These are phyloP conservation scores for Nipponacmea schrenckii DNA, from an alignment of 2,888 invertebrate genomes.

Conservation along the genomic window DNA sequence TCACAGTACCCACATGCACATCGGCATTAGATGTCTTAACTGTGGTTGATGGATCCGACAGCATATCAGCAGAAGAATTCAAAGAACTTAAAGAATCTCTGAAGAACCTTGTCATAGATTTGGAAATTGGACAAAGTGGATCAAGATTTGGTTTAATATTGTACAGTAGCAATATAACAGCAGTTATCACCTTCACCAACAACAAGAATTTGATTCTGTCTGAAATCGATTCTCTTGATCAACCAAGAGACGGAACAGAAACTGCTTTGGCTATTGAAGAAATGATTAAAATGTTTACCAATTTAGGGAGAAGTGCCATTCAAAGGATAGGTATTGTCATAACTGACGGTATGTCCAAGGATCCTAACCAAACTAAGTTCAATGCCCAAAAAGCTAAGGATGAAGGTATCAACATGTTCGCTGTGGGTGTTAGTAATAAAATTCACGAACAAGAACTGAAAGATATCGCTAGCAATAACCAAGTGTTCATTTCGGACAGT, in stretches of 20 bases:
- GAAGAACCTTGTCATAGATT: not conserved
- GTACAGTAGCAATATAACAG: slow-evolving; percentile 8
- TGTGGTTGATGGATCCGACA: not conserved
- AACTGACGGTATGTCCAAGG: slow-evolving; percentile 63
- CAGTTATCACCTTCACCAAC: not conserved
- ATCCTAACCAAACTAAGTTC: slow-evolving; percentile 50
- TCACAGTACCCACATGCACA: not conserved
- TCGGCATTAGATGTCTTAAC: not conserved
- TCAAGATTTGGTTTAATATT: not conserved
- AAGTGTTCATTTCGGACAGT: not conserved
- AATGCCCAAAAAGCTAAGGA: slow-evolving; percentile 57
- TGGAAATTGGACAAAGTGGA: not conserved
- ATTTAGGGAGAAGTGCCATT: slow-evolving; percentile 19
- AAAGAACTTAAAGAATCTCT: not conserved
- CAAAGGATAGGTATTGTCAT: slow-evolving; percentile 62
- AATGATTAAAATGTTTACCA: slow-evolving; percentile 10
- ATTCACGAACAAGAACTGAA: slow-evolving; percentile 13
- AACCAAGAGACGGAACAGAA: slow-evolving; percentile 3
- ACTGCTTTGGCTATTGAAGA: not conserved
- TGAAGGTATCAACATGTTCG: slow-evolving; percentile 56
- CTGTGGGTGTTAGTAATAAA: slow-evolving; percentile 59
- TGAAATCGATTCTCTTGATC: not conserved
- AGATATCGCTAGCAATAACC: not conserved
- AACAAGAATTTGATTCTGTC: not conserved
- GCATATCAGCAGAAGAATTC: not conserved